Percentiles rank a stretch among this genome's conserved stretches.
Evolutionary conservation across 2,113 vertebrate genomes (phyloP).

Genomic region (Rattus norvegicus): GRCr8 NC_086028.1:3680001-3680500

Average conservation of each 20-base stretch:
- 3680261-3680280: background rate
- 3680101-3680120: background rate
- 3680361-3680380: background rate
- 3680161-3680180: background rate
- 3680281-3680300: background rate
- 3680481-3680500: background rate
- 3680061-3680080: background rate
- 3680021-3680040: background rate
- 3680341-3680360: too few relatives aligned
- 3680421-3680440: background rate
- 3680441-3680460: background rate
- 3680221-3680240: background rate
- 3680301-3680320: background rate
- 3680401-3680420: background rate
- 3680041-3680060: background rate
- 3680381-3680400: background rate
- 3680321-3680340: background rate
- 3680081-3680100: background rate
- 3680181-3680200: conserved; percentile 5
- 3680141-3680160: conserved; percentile 49
- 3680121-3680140: background rate
- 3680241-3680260: background rate
- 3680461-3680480: background rate
- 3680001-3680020: background rate
- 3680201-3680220: conserved; percentile 5